Base-by-base conservation (phyloP, 1,140 invertebrate genomes). In the Leptinotarsa lineolata region DNA sequence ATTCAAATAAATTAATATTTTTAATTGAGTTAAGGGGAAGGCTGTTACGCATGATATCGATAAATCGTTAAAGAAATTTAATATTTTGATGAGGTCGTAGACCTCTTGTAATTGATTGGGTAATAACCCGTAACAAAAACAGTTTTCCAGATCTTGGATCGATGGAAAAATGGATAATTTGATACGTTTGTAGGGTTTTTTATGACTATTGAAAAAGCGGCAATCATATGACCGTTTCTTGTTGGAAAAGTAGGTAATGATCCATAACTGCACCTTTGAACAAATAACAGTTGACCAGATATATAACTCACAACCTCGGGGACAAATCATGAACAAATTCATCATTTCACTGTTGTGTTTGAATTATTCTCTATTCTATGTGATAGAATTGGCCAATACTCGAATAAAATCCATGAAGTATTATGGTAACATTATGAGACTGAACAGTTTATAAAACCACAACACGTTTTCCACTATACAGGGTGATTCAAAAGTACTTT, bases 1-100 rank as follows among this genome's bases (percentile, higher is more conserved):
- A 68, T 39, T 54, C 61, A 63, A 6, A 22, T 63, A 18, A 63
- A 63, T 63, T 63, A 4, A 30, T 63, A 21, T 63, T 20, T 63
- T 20, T 63, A 63, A 63, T 63, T 63, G 61, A n/a, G 61, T 63
- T 54, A 13, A 54, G 48, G 15, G 48, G 16, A 18, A 18, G 6
- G 48, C 48, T 54, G 15, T 54, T 39, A 39, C 30, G 30, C 30
- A 39, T 39, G 30, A 39, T 11, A 39, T 39, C 30, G 30, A 39
- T 39, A 8, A 39, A 11, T 39, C 30, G 30, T 39, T 39, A 8
- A 11, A 39, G 30, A 39, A 39, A 39, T 39, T 39, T 39, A 39
- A 39, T 39, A 39, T 39, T 39, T 39, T 39, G 11, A 39, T 39
- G 8, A 39, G 30, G 30, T 39, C 30, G 30, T 39, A 39, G 30